Conservation (phyloP, 1,140 invertebrate species). For the Ceratina calcarata region DNA sequence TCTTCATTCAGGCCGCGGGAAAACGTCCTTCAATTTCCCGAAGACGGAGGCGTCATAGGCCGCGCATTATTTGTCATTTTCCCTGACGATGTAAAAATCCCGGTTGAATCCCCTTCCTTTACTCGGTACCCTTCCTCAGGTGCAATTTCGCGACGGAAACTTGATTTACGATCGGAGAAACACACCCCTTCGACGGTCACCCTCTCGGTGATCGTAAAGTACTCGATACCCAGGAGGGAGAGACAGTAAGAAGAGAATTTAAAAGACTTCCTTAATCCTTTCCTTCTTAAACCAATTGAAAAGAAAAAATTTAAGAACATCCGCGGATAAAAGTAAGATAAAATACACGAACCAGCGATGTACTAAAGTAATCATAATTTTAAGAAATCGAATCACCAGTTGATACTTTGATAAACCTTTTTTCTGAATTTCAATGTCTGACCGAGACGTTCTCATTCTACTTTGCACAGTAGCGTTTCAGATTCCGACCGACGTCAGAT, state of each 20-base stretch:
- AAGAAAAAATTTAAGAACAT: too few species aligned
- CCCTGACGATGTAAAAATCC: constrained; percentile 53
- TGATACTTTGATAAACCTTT: background rate
- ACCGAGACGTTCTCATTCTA: background rate
- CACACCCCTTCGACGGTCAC: constrained; percentile 26
- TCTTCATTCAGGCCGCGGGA: background rate
- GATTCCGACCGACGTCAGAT: constrained; percentile 11
- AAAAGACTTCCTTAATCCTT: constrained; percentile 22
- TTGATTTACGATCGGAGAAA: constrained; percentile 55
- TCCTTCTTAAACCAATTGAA: background rate
- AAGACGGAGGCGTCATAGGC: constrained; percentile 30
- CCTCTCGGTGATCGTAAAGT: constrained; percentile 53
- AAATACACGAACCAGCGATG: background rate
- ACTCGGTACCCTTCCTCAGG: constrained; percentile 19
- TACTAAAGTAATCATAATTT: background rate
- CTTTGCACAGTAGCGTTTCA: background rate
- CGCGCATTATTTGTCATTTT: constrained; percentile 59
- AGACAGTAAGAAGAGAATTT: constrained; percentile 25
- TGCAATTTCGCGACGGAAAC: constrained; percentile 49
- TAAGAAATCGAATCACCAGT: too few species aligned
- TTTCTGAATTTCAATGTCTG: background rate
- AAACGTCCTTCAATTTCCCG: constrained; percentile 29
- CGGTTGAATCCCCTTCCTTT: background rate
- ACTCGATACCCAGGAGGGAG: constrained; percentile 38
- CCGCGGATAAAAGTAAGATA: too few species aligned